Base-by-base conservation (phyloP, 2,888 invertebrate genomes). In the Bedellia somnulentella region DNA sequence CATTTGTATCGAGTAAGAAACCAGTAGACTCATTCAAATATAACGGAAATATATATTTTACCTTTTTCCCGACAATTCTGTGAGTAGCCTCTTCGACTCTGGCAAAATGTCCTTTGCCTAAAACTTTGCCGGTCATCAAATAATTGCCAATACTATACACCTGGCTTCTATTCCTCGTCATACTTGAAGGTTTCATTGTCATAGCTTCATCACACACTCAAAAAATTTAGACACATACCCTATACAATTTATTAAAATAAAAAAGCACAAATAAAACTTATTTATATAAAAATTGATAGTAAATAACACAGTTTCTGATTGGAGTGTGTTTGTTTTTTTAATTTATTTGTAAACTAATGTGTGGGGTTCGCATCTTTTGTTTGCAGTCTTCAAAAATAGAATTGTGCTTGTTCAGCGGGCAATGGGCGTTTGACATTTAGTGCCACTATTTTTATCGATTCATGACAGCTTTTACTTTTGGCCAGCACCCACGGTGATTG, bases 91-190 rank as follows among this genome's bases (percentile, higher is more conserved):
- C 83, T 52, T 86, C 85, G 27, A 88, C 87, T 43, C 80, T 77
- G 13, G 87, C 87, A 54, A 87, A 87, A 59, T 86, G 87, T 36
- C 87, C 88, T 57, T 86, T 87, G 25, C 87, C 87, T 33, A 88
- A 68, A 34, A 81, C 68, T 44, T 78, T 80, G 35, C 85, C 85
- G 33, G 83, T 84, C 79, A 87, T 81, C 46, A 79, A 70, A 61
- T 87, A 88, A 50, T 82, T 83, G 33, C 87, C 87, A 42, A 87
- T 78, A 59, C 70, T 77, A 49, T 78, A 70, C 40, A 81, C 64
- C 58, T 79, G 70, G 35, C 52, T 54, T 42, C 58, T 62, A 38
- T 41, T 58, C 39, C 64, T 49, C 26, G 57, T 49, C 51, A 57
- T 57, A 38, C 14, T 52, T 21, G 60, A 47, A 38, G 56, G 51